Base-by-base conservation (phyloP, 2,888 invertebrate genomes). In the Cheilosia vernalis region DNA sequence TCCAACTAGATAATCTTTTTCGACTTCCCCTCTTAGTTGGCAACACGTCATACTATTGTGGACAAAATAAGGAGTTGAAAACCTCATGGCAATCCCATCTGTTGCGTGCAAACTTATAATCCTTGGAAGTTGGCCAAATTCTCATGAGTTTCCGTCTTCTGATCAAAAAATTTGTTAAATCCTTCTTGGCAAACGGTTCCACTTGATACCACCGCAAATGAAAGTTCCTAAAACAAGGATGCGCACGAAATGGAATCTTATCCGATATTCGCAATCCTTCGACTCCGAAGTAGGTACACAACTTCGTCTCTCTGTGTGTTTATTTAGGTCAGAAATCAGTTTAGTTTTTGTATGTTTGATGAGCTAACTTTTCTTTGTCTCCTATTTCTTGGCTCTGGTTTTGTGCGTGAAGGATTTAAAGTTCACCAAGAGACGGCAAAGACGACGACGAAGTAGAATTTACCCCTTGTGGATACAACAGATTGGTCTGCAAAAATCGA, bases 371-470 rank as follows among this genome's bases (percentile, higher is more conserved):
- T 64, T 27, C 53, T 77, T 53, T 42, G 17, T 80, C 21, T 42
- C 2, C 6, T 33, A 40, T 44, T 72, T 53, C 60, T 63, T 44
- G 55, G 60, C 17, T 63, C 55, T 69, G 61, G 58, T 73, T 79
- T 69, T 73, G 51, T 78, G 83, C 73, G 78, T 73, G 67, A 78
- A 83, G 83, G 83, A 83, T 83, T 83, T 74, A 78, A 79, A 83
- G 73, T 83, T 83, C 78, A 53, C 63, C 77, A 17, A 40, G 17
- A 19, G 17, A 44, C 19, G 64, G 56, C 55, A 63, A 51, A 47
- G 55, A 51, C 13, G 56, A 13, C 24, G 21, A 33, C 13, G 64
- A 63, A 47, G 70, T 55, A 42, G 19, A 37, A 66, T 56, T 73
- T 73, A 67, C 55, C 66, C 73, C 56, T 72, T 64, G 42, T 47